A percentile compares a stretch with the other conserved stretches of the same genome.
phyloP scores from a whole-genome alignment of 1,140 invertebrate genomes.

The Achatina immaculata region DNA sequence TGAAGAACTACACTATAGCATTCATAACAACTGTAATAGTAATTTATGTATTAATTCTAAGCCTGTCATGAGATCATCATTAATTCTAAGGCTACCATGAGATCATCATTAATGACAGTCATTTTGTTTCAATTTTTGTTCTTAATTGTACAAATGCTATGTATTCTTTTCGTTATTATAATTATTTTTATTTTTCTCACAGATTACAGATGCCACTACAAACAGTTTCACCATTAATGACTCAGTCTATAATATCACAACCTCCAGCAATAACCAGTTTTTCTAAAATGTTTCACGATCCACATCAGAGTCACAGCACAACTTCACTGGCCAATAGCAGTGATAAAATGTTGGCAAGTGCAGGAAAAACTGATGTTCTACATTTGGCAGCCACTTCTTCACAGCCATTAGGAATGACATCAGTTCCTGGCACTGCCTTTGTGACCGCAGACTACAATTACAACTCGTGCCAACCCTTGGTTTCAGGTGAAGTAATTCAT shows the following conservation, averaged over 20 bases:
- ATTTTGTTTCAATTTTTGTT: no score
- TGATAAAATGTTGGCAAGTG: neutral
- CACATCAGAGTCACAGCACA: no score
- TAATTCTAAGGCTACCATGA: no score
- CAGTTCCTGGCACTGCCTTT: neutral
- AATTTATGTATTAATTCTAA: no score
- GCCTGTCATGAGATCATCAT: no score
- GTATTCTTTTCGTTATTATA: no score
- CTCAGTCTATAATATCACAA: neutral
- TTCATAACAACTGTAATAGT: no score
- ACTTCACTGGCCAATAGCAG: neutral
- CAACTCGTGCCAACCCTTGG: neutral
- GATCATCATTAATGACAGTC: no score
- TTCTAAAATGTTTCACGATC: neutral
- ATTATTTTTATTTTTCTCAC: neutral
- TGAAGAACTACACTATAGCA: no score
- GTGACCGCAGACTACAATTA: neutral
- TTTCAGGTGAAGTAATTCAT: neutral
- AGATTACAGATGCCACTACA: slow-evolving; percentile 26
- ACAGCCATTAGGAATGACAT: neutral
- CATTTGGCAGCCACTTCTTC: neutral
- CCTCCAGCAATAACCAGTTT: neutral
- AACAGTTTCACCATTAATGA: neutral
- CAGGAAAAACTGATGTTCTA: neutral
- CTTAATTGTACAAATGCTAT: no score